Conservation (phyloP, 1,140 invertebrate species). For the Idris sp. region DNA sequence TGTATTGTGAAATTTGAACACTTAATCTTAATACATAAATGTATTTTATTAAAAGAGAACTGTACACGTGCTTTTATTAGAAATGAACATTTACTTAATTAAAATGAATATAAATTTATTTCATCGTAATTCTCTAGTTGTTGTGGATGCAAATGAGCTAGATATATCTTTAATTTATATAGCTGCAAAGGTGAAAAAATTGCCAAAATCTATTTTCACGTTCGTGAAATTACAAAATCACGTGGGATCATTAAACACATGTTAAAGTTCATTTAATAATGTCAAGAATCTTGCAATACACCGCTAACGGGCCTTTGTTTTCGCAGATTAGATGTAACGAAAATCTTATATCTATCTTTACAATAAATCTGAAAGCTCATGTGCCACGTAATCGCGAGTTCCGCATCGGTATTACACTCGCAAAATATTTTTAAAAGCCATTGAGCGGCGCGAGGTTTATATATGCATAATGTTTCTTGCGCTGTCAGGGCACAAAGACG, state of each 20-base stretch:
- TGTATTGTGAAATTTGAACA: too few species aligned
- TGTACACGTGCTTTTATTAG: too few species aligned
- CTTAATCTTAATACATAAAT: too few species aligned
- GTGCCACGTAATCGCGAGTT: slow-evolving; percentile 30
- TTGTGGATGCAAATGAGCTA: too few species aligned
- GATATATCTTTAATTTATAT: too few species aligned
- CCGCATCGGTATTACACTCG: slow-evolving; percentile 28
- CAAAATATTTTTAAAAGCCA: slow-evolving; percentile 13
- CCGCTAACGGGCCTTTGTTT: slow-evolving; percentile 40
- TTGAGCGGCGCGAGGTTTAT: slow-evolving; percentile 5
- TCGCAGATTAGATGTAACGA: slow-evolving; percentile 34
- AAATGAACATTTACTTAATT: too few species aligned
- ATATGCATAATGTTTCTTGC: neutral
- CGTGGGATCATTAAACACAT: slow-evolving; percentile 14
- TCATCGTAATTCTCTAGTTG: too few species aligned
- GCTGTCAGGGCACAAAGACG: slow-evolving; percentile 25
- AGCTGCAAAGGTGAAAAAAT: too few species aligned
- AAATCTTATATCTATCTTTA: slow-evolving; percentile 34
- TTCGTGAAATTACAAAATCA: neutral
- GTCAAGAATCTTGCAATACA: slow-evolving; percentile 37
- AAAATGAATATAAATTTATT: too few species aligned
- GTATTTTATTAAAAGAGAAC: too few species aligned
- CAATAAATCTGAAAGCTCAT: slow-evolving; percentile 24
- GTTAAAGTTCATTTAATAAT: slow-evolving; percentile 37
- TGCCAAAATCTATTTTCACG: too few species aligned